Conservation (phyloP, 1,140 invertebrate genomes). For the Drosophila sturtevanti region DNA sequence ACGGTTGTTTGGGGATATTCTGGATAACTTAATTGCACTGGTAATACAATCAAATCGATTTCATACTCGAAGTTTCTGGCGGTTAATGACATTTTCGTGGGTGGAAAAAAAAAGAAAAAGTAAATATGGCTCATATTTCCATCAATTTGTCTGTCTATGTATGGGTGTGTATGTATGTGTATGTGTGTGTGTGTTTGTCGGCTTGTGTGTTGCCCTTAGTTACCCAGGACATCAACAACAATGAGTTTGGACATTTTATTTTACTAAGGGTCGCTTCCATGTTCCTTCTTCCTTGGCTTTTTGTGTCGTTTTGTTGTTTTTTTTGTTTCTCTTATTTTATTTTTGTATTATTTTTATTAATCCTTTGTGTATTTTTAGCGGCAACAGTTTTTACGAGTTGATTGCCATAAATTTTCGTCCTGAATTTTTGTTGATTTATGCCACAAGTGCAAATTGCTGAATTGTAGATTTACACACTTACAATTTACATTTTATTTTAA, state of each 20-base stretch:
- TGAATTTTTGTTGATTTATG: slow-evolving; percentile 57
- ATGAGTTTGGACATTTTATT: slow-evolving; percentile 22
- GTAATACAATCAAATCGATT: slow-evolving; percentile 56
- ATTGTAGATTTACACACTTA: too few relatives aligned
- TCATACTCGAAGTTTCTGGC: slow-evolving; percentile 16
- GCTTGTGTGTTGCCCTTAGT: slow-evolving; percentile 57
- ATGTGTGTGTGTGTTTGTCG: slow-evolving; percentile 24
- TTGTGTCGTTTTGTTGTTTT: too few relatives aligned
- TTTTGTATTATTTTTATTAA: slow-evolving; percentile 53
- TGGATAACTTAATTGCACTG: slow-evolving; percentile 28
- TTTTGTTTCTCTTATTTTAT: too few relatives aligned
- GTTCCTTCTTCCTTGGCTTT: neutral
- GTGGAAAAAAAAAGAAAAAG: neutral
- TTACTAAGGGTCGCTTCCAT: slow-evolving; percentile 4
- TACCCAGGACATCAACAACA: slow-evolving; percentile 60
- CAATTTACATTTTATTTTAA: slow-evolving; percentile 23
- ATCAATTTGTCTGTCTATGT: slow-evolving; percentile 1
- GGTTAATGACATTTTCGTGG: slow-evolving; percentile 13
- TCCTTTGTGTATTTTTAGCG: slow-evolving; percentile 72
- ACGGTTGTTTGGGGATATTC: neutral
- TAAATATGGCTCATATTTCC: slow-evolving; percentile 29
- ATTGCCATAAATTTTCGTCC: slow-evolving; percentile 33
- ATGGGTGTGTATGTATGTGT: neutral
- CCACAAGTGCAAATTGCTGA: slow-evolving; percentile 54
- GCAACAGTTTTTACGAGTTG: slow-evolving; percentile 55